phyloP scores from a whole-genome alignment of 1,140 invertebrate genomes.

The Bombus breviceps region DNA sequence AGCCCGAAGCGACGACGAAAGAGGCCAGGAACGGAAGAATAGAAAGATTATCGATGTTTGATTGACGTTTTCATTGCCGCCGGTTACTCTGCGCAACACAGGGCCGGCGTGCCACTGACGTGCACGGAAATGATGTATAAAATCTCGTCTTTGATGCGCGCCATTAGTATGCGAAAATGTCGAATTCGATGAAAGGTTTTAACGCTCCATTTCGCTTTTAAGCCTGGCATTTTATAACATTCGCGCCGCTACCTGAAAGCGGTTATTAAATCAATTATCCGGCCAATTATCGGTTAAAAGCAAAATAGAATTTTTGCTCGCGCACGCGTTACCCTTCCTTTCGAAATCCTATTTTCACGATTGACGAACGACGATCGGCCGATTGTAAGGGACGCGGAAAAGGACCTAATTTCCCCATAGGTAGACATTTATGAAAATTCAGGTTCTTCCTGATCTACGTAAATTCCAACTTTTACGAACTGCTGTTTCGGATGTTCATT shows the following conservation, averaged over 20 bases:
- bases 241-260: conserved; percentile 18
- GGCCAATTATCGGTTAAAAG: conserved; percentile 25
- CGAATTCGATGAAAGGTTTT: conserved; percentile 34
- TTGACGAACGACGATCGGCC: not conserved
- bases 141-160: conserved; percentile 26
- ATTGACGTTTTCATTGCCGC: conserved; percentile 58
- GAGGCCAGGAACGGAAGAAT: conserved; percentile 24
- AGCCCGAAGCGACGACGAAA: conserved; percentile 21
- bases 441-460: no score
- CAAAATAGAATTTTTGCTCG: conserved; percentile 13
- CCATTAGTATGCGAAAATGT: conserved; percentile 11
- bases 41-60: conserved; percentile 50
- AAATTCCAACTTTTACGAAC: no score
- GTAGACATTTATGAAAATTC: no score
- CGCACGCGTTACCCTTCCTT: not conserved
- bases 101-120: conserved; percentile 23
- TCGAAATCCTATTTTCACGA: not conserved
- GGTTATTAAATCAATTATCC: conserved; percentile 33
- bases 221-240: conserved; percentile 31
- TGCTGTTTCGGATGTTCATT: no score
- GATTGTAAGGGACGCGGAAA: no score
- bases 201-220: conserved; percentile 20
- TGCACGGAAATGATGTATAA: conserved; percentile 54
- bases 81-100: conserved; percentile 6
- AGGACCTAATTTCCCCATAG: not conserved